Base-by-base conservation (phyloP, 1,140 invertebrate species). In the Hesperophylax magnus region DNA sequence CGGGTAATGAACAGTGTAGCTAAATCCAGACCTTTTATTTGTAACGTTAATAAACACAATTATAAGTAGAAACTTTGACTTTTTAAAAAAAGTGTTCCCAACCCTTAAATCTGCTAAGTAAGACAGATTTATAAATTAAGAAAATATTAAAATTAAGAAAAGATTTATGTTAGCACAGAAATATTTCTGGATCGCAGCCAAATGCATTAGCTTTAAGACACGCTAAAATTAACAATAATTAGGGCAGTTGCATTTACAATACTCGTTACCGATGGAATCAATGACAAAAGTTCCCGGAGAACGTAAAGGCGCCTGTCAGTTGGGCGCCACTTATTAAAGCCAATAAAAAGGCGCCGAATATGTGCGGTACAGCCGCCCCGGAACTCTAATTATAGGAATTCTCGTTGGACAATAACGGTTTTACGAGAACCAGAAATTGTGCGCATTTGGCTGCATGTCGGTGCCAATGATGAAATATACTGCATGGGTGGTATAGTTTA, bases 171-270 rank as follows among this genome's bases (percentile, higher is more conserved):
- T n/a, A n/a, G n/a, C n/a, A n/a, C 1, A 47, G 39, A 47, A 61
- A 14, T 61, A 4, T 24, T 15, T 7, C 15, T 71, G 67, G 39
- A 71, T n/a, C 11, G 1, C n/a, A 47, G 17, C 72, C 53, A 75
- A 60, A 56, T 75, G 72, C 53, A 58, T 60, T 56, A 75, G 54
- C 54, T n/a, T 22, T 15, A 24, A 63, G 31, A n/a, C 18, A 61
- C 34, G 22, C 27, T 63, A 8, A 78, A 81, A 81, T 78, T 81
- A 81, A 75, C 71, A 56, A 81, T 81, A 69, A 81, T 81, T 56
- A 47, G 52, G n/a, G 47, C 53, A 74, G 75, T 75, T n/a, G 47
- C 53, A 15, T 65, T 78, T 54, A 78, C 76, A 72, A 52, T 72
- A 69, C 58, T 60, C 53, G 53, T 34, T 72, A 74, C 24, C 18